phyloP scores from a whole-genome alignment of 2,797 vertebrate genomes.

The Heliangelus exortis region DNA sequence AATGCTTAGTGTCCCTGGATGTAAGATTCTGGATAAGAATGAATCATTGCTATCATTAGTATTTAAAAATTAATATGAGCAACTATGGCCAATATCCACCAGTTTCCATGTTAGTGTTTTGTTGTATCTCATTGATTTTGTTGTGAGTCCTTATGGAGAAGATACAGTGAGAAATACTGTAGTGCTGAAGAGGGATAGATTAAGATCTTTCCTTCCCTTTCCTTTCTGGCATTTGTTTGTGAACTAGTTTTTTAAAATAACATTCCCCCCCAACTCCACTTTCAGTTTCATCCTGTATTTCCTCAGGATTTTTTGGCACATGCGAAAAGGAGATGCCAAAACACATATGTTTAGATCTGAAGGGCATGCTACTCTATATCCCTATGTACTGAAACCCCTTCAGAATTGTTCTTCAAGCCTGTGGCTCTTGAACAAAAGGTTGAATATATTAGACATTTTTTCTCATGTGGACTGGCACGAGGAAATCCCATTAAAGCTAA shows the following conservation, averaged over 20 bases:
- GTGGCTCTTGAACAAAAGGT: not conserved
- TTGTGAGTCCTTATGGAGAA: not conserved
- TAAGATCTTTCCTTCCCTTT: not conserved
- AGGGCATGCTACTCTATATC: not conserved
- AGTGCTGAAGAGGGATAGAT: not conserved
- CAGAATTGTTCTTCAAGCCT: not conserved
- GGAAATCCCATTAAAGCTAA: slow-evolving; percentile 39
- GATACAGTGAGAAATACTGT: not conserved
- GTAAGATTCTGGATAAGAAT: not conserved
- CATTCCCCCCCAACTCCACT: not conserved
- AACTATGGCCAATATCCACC: not conserved
- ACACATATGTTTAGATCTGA: not conserved
- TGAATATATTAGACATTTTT: not conserved
- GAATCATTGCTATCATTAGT: not conserved
- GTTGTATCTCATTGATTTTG: not conserved
- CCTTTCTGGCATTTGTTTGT: not conserved
- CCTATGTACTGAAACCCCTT: not conserved
- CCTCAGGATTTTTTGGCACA: not conserved
- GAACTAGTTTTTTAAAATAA: not conserved
- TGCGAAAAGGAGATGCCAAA: not conserved
- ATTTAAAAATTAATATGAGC: not conserved
- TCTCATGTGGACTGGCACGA: not conserved
- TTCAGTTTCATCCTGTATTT: not conserved
- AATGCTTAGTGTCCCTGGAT: not conserved
- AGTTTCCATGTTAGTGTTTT: not conserved